Conservation (phyloP, 1,140 invertebrate genomes). For the Arctopsyche grandis region DNA sequence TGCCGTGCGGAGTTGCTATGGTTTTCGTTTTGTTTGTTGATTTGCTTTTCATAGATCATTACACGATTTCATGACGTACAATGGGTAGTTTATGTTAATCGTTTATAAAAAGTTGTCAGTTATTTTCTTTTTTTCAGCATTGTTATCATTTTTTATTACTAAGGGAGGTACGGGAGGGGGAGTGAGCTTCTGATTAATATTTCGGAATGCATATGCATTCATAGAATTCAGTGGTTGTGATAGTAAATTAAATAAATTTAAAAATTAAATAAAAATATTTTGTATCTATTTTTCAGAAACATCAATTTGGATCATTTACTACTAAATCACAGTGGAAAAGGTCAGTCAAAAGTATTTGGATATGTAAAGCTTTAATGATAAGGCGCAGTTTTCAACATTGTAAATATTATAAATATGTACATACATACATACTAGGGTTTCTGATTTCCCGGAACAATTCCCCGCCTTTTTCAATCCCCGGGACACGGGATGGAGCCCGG, state of each 20-base stretch:
- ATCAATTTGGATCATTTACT: no score
- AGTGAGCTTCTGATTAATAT: constrained; percentile 43
- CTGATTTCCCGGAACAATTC: no score
- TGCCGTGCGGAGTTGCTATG: constrained; percentile 9
- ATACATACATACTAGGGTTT: no score
- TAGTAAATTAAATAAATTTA: no score
- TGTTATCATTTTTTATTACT: background rate
- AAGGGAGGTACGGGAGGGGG: background rate
- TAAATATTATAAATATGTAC: no score
- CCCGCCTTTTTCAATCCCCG: no score
- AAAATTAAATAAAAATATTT: background rate
- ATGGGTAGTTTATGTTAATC: constrained; percentile 52
- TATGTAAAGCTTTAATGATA: no score
- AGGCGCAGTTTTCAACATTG: no score
- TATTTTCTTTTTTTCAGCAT: background rate
- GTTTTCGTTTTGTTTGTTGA: constrained; percentile 2
- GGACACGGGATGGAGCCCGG: no score
- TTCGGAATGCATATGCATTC: constrained; percentile 19
- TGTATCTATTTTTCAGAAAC: no score
- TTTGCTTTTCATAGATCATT: constrained; percentile 47
- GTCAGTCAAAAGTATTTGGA: no score
- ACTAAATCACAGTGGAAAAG: no score
- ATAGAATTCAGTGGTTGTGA: background rate
- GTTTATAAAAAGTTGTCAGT: constrained; percentile 37
- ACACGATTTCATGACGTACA: constrained; percentile 38